Percentiles rank a stretch among this genome's conserved stretches.
These are phyloP conservation scores for Leptopilina clavipes DNA, from an alignment of 1,140 invertebrate genomes.

Conservation along the genomic window DNA sequence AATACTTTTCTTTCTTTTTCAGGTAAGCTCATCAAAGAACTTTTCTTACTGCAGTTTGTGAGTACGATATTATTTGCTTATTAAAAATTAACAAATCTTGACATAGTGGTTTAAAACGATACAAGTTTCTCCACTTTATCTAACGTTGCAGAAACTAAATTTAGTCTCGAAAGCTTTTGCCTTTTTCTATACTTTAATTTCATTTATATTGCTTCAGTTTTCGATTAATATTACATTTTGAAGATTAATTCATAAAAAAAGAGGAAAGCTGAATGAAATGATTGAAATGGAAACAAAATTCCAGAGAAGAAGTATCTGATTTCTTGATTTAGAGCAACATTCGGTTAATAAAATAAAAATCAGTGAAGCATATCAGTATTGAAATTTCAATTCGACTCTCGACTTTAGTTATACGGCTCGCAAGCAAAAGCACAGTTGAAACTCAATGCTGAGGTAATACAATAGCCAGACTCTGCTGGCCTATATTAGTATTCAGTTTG, in stretches of 20 bases:
- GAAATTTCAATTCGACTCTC: not conserved
- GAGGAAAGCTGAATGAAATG: too few relatives aligned
- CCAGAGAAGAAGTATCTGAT: not conserved
- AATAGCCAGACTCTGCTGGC: slow-evolving; percentile 43
- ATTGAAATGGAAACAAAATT: too few relatives aligned
- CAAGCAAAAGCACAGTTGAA: slow-evolving; percentile 46
- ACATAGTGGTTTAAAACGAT: too few relatives aligned
- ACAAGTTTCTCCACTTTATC: too few relatives aligned
- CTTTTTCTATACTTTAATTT: too few relatives aligned
- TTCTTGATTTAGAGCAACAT: slow-evolving; percentile 5
- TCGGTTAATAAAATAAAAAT: slow-evolving; percentile 1
- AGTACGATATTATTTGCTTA: not conserved
- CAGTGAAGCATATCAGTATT: slow-evolving; percentile 2
- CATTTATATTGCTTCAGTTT: too few relatives aligned
- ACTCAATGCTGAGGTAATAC: slow-evolving; percentile 51
- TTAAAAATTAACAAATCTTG: too few relatives aligned
- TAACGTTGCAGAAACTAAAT: too few relatives aligned
- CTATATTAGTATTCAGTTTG: slow-evolving; percentile 67
- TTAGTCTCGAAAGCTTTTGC: too few relatives aligned
- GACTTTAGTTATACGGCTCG: not conserved
- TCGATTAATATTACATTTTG: too few relatives aligned
- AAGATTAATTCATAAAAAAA: too few relatives aligned
- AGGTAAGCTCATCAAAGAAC: not conserved
- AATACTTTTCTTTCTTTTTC: slow-evolving; percentile 8
- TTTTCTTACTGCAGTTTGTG: not conserved